These are phyloP conservation scores for Siphlonurus alternatus DNA, from an alignment of 2,888 invertebrate genomes.

Conservation along the genomic window DNA sequence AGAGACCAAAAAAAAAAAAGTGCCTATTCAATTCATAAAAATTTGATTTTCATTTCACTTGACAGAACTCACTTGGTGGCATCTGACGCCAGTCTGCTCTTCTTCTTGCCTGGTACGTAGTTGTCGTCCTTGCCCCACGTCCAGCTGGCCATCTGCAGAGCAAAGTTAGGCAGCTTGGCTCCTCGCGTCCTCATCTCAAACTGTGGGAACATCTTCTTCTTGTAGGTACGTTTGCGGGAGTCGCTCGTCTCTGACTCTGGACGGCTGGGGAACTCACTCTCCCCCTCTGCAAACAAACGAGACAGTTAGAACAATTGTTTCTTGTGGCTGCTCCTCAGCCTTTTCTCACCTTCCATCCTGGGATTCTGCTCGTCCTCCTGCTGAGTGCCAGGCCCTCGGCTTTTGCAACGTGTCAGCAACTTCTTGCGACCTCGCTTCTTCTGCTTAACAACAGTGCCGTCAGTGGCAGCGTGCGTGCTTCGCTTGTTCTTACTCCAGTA, in stretches of 20 bases:
- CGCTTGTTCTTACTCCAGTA: background rate
- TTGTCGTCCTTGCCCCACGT: slow-evolving; percentile 31
- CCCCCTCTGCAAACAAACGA: background rate
- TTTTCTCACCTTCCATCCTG: background rate
- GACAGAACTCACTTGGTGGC: background rate
- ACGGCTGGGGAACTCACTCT: background rate
- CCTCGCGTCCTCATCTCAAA: slow-evolving; percentile 34
- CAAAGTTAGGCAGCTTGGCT: slow-evolving; percentile 44
- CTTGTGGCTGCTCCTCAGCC: background rate
- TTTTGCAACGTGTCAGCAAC: background rate
- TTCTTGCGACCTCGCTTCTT: background rate
- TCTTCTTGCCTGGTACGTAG: background rate
- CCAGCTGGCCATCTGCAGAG: slow-evolving; percentile 23
- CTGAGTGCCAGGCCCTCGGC: background rate
- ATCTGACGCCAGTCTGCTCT: background rate
- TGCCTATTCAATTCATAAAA: too few relatives aligned
- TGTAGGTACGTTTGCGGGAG: slow-evolving; percentile 12
- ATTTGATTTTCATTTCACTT: too few relatives aligned
- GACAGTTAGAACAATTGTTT: background rate
- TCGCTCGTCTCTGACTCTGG: background rate
- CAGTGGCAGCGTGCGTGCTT: background rate
- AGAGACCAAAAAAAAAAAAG: too few relatives aligned
- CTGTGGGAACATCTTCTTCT: slow-evolving; percentile 21
- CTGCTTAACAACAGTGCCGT: background rate
- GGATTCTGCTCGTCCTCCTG: too few relatives aligned